Evolutionary conservation across 92 coral and sea anemone genomes (phyloP), one percentile per base, ranked within the genome.

Genomic region (Epizoanthus scotinus): DNA sequence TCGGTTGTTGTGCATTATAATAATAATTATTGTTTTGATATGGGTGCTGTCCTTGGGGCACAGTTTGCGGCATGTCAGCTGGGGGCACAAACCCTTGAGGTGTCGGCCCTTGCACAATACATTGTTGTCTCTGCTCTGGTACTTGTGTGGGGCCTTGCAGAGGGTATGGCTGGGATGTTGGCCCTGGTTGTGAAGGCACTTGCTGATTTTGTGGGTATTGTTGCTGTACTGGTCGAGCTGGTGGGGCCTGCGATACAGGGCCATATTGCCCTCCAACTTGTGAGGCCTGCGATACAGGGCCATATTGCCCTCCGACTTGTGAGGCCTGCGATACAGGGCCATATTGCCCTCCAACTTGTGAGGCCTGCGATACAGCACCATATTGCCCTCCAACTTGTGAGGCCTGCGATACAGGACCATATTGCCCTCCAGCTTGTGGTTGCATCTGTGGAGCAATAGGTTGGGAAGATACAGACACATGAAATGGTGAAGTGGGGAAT

Each of bases 371-470:
- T 5, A 54, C 73, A 42, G 29, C 73, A 34, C 86, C 72, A 40
- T 53, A 60, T 18, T 28, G 70, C n/a, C 47, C 29, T 14, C 66
- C 71, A 57, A 34, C 49, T 50, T 38, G 81, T 6, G 68, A 67
- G 67, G 61, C 44, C 69, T 75, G 81, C 26, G 40, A 59, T 5
- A 38, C 73, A 44, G 29, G 66, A 34, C 86, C 72, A 40, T 53
- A 60, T 10, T 28, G 70, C 13, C 47, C 29, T 14, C 73, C 71
- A 44, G 62, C 49, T 50, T 38, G 81, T 13, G 68, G 38, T 57
- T 21, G 81, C 81, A 75, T 60, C 81, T 75, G 81, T 57, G 56
- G 59, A 75, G 36, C 38, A 59, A 74, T 12, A 38, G 67, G 68
- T 58, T 40, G 1, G 38, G 29, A 71, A 49, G 56, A 73, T 29